Evolutionary conservation across 2,113 vertebrate species (phyloP), one percentile per base, ranked within the genome.

Genomic region (Calonectris borealis): DNA sequence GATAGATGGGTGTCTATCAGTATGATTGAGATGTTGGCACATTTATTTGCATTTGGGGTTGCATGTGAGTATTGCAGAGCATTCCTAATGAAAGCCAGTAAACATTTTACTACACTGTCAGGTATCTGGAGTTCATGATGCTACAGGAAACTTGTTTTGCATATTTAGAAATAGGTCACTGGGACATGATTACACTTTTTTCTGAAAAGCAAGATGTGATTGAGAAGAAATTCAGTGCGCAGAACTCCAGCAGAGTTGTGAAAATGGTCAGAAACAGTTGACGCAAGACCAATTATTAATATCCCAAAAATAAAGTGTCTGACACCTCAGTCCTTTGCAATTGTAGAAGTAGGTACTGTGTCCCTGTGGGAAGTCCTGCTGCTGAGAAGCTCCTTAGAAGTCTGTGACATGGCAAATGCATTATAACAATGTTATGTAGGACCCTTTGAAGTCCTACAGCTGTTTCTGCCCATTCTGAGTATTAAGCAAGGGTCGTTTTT

Each of bases 151-250:
- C 38, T 79, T 94, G 84, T 61, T 97, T 83, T 96, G 62, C 87
- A 66, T 95, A 77, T 87, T 66, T 19, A 95, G 91, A 96, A 96
- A 83, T 96, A 91, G 96, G 95, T 95, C 82, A 95, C 87, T 95
- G 91, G 96, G 94, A 86, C 93, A 58, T 1, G 1, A 66, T 77
- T 90, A 18, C 18, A 6, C 20, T 92, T 49, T 83, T 34, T 58
- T 69, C 81, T 62, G 91, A 62, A 90, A 88, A 88, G 82, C 66
- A 69, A 83, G 40, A 38, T 93, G 55, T 4, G 29, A 79, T 83
- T 77, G 2, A 91, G 83, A 61, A 84, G 57, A 81, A 89, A 70
- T 72, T 76, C 78, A 55, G 36, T 4, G 4, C 4, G 1, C 81
- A 70, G 58, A 86, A 18, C 89, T 83, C 32, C 38, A n/a, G 57